A percentile compares a stretch with the other conserved stretches of the same genome.
phyloP scores from a whole-genome alignment of 2,888 invertebrate species.

The Cerceris ruficornis region DNA sequence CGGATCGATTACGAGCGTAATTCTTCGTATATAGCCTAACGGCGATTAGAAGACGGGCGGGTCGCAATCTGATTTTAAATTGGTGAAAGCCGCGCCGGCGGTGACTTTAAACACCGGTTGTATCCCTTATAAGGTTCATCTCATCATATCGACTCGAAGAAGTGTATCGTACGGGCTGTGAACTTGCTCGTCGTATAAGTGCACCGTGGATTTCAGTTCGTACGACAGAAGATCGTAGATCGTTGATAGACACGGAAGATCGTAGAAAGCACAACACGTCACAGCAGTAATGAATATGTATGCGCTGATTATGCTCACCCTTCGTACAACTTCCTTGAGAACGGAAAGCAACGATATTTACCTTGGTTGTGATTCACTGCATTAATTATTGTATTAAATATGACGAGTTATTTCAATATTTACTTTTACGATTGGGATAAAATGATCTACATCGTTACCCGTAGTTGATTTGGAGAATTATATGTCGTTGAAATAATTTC shows the following conservation, averaged over 20 bases:
- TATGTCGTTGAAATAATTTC: no score
- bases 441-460: no score
- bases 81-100: constrained; percentile 65
- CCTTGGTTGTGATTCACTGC: no score
- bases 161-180: constrained; percentile 5
- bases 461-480: no score
- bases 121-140: constrained; percentile 62
- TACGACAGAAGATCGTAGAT: background rate
- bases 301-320: constrained; percentile 26
- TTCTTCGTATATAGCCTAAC: constrained; percentile 33
- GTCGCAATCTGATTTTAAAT: constrained; percentile 65
- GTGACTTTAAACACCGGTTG: constrained; percentile 62
- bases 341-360: no score
- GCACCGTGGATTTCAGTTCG: background rate
- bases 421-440: no score
- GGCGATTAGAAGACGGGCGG: constrained; percentile 66
- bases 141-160: constrained; percentile 55
- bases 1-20: constrained; percentile 54
- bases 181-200: background rate
- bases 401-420: no score
- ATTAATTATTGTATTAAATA: no score
- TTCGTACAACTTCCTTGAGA: background rate
- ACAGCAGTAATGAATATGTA: constrained; percentile 25
- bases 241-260: no score
- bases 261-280: background rate